These are phyloP conservation scores for Amblyteles armatorius DNA, from an alignment of 2,888 invertebrate species.

Conservation along the genomic window DNA sequence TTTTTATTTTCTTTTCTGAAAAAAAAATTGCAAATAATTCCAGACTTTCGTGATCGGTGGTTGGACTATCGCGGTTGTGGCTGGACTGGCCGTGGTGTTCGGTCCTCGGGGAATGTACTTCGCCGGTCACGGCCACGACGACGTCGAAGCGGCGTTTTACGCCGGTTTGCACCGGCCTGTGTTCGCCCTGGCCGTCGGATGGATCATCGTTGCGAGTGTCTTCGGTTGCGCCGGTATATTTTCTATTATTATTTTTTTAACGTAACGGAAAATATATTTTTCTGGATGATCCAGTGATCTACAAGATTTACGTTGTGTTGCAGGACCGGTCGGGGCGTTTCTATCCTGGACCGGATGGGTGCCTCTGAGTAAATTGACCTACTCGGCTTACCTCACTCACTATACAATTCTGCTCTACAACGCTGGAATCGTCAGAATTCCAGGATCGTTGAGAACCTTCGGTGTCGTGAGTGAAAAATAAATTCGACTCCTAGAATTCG, in stretches of 20 bases:
- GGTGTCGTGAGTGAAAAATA: conserved; percentile 71
- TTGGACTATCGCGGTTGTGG: conserved; percentile 73
- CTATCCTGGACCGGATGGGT: conserved; percentile 80
- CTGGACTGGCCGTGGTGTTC: conserved; percentile 72
- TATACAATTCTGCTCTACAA: conserved; percentile 78
- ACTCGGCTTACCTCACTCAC: conserved; percentile 82
- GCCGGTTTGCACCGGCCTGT: conserved; percentile 80
- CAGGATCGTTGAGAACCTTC: conserved; percentile 71
- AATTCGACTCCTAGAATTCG: not conserved
- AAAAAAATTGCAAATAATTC: conserved; percentile 22
- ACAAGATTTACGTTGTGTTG: not conserved
- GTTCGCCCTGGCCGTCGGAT: conserved; percentile 78
- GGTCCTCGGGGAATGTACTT: conserved; percentile 78
- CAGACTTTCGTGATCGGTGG: conserved; percentile 74
- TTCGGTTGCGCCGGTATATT: conserved; percentile 88
- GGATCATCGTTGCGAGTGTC: conserved; percentile 86
- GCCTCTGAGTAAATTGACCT: conserved; percentile 80
- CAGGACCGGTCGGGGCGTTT: conserved; percentile 77
- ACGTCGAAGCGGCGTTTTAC: conserved; percentile 79
- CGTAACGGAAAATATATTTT: not conserved
- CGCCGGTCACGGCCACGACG: conserved; percentile 74
- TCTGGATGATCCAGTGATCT: not conserved
- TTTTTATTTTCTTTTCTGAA: not conserved
- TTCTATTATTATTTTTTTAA: too few relatives aligned
- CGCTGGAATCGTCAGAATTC: conserved; percentile 75